Evolutionary conservation across 2,797 vertebrate species (phyloP).

Genomic region (Tamandua tetradactyla): DNA sequence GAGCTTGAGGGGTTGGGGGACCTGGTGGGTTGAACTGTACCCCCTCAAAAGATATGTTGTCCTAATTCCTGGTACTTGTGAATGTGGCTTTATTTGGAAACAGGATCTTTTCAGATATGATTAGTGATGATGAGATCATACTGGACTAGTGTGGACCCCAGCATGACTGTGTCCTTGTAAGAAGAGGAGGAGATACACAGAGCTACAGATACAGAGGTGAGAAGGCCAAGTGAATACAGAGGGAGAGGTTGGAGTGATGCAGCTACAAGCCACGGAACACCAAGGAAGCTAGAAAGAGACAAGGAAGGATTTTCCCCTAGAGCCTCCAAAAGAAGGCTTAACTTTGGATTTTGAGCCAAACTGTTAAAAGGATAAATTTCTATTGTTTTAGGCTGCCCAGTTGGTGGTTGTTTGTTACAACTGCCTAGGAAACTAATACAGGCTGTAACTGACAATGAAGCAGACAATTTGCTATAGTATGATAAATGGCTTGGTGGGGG

Average conservation of each 20-base stretch:
- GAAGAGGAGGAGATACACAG: not conserved
- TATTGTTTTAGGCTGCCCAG: not conserved
- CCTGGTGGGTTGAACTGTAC: not conserved
- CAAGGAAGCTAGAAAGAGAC: not conserved
- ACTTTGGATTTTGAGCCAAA: not conserved
- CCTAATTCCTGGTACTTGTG: not conserved
- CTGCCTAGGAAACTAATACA: not conserved
- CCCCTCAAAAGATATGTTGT: too few species aligned
- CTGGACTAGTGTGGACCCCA: not conserved
- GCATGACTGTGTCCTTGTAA: not conserved
- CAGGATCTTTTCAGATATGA: not conserved
- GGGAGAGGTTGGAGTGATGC: not conserved
- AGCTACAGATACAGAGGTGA: not conserved
- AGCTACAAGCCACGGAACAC: not conserved
- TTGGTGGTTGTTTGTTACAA: not conserved
- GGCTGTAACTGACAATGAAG: accelerated
- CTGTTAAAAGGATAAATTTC: not conserved
- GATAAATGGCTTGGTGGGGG: not conserved
- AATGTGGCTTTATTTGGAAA: not conserved
- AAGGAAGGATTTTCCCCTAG: not conserved
- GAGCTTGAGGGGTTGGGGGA: not conserved
- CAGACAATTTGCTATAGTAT: accelerated
- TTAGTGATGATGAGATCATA: not conserved
- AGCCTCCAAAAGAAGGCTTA: not conserved
- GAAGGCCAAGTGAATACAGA: not conserved